phyloP scores from a whole-genome alignment of 2,797 vertebrate species.

The Esox masquinongy region DNA sequence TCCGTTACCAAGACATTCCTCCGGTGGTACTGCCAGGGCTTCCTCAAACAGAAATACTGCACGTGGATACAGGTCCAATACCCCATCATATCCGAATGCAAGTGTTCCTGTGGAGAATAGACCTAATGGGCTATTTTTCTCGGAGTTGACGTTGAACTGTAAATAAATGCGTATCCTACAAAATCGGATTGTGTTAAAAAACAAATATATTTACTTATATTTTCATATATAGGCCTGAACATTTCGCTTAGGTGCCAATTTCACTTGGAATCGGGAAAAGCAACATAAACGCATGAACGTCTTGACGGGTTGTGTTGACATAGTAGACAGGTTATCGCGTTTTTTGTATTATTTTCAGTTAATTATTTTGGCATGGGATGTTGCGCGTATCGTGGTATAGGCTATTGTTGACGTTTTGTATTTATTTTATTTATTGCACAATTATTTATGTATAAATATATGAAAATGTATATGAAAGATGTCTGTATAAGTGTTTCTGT shows the following conservation, averaged over 20 bases:
- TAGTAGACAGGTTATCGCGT: neutral
- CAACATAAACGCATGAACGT: neutral
- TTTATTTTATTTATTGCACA: neutral
- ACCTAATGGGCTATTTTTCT: conserved; percentile 5
- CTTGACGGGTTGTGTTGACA: neutral
- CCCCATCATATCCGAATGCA: conserved; percentile 94
- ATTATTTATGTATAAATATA: neutral
- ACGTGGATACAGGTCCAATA: conserved; percentile 95
- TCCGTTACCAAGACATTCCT: conserved; percentile 91
- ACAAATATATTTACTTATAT: neutral
- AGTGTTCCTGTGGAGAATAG: conserved; percentile 80
- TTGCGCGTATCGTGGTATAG: neutral
- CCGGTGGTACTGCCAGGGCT: conserved; percentile 93
- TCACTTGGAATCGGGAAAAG: neutral
- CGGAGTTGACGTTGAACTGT: conserved; percentile 80
- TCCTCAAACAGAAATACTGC: conserved; percentile 90
- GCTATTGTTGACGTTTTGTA: neutral
- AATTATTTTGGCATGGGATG: neutral
- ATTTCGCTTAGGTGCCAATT: neutral
- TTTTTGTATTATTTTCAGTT: neutral
- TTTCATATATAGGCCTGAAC: neutral
- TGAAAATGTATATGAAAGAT: neutral
- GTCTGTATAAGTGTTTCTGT: neutral
- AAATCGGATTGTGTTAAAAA: neutral
- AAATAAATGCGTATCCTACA: conserved; percentile 46